phyloP scores from a whole-genome alignment of 1,140 invertebrate genomes.

The Neodiprion lecontei region DNA sequence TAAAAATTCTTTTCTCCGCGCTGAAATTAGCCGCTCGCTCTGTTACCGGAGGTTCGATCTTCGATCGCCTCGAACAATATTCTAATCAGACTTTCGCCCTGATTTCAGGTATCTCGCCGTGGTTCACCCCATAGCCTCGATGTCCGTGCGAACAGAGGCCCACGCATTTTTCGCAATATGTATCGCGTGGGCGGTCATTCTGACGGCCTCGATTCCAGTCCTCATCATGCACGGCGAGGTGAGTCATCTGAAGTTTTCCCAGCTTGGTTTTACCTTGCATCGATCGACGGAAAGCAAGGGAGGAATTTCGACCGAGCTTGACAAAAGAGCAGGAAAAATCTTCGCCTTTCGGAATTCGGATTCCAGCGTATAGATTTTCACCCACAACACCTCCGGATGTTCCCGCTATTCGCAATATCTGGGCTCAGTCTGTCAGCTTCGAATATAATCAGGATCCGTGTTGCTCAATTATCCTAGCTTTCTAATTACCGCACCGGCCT shows the following conservation, averaged over 20 bases:
- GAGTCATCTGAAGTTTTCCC: conserved; percentile 68
- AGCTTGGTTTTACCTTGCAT: conserved; percentile 56
- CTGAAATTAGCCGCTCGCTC: no score
- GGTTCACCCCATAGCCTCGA: conserved; percentile 91
- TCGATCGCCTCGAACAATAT: no score
- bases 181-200: conserved; percentile 82
- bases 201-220: conserved; percentile 78
- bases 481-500: no score
- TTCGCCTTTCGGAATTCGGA: no score
- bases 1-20: no score
- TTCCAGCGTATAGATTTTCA: no score
- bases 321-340: background rate
- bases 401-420: no score
- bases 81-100: background rate
- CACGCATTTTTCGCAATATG: conserved; percentile 84
- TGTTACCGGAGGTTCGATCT: no score
- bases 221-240: conserved; percentile 82
- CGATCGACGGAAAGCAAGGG: conserved; percentile 8
- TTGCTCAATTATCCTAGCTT: no score
- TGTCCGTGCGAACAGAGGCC: conserved; percentile 84
- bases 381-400: no score
- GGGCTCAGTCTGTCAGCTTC: no score
- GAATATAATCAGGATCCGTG: no score
- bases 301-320: background rate
- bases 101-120: conserved; percentile 82